Evolutionary conservation across 2,888 invertebrate genomes (phyloP).

Genomic region (Meteorus cinctellus): DNA sequence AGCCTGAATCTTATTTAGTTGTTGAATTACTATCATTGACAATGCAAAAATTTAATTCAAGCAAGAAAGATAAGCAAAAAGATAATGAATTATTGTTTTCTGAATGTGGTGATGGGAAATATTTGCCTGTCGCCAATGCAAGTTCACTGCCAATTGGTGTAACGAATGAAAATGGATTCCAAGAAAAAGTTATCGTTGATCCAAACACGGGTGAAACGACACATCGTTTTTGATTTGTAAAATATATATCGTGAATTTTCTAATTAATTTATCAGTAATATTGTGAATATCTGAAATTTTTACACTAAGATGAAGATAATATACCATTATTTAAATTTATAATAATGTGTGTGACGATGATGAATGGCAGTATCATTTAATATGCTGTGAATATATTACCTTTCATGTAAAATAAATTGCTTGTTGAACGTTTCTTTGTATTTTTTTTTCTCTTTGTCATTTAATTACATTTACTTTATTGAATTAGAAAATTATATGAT

Average conservation of each 20-base stretch:
- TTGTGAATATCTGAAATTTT: background rate
- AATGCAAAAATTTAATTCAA: slow-evolving; percentile 55
- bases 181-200: slow-evolving; percentile 66
- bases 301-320: background rate
- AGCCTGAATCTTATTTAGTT: slow-evolving; percentile 68
- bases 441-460: background rate
- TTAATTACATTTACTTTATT: slow-evolving; percentile 12
- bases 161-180: slow-evolving; percentile 50
- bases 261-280: slow-evolving; percentile 4
- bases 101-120: slow-evolving; percentile 63
- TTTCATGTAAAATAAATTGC: slow-evolving; percentile 48
- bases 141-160: slow-evolving; percentile 48
- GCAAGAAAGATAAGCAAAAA: slow-evolving; percentile 54
- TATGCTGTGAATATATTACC: slow-evolving; percentile 1
- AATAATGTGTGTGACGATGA: slow-evolving; percentile 14
- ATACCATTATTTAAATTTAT: background rate
- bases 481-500: slow-evolving; percentile 5
- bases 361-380: slow-evolving; percentile 3
- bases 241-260: slow-evolving; percentile 10
- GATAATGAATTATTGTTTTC: slow-evolving; percentile 61
- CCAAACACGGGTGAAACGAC: slow-evolving; percentile 68
- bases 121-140: slow-evolving; percentile 58
- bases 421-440: slow-evolving; percentile 24
- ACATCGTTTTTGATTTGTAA: slow-evolving; percentile 48
- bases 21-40: slow-evolving; percentile 63